Percentiles rank a stretch among this genome's conserved stretches.
phyloP scores from a whole-genome alignment of 2,888 invertebrate genomes.

The Euclidia mi region DNA sequence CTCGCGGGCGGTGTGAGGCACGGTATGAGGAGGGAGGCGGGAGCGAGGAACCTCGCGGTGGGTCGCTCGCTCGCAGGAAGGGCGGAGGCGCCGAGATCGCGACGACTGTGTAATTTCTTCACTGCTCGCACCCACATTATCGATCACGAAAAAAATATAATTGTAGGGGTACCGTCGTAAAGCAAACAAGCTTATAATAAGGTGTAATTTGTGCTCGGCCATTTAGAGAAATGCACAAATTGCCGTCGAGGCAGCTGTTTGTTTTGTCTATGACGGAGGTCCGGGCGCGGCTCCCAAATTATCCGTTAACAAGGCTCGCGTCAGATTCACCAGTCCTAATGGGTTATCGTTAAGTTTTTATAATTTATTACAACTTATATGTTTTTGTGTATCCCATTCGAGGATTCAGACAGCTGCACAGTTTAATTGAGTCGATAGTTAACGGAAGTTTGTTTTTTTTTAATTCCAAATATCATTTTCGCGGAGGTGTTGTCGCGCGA shows the following conservation, averaged over 20 bases:
- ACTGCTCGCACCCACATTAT: constrained; percentile 87
- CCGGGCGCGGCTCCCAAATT: constrained; percentile 82
- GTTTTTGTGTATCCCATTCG: constrained; percentile 80
- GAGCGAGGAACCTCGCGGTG: constrained; percentile 44
- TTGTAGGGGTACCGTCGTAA: constrained; percentile 89
- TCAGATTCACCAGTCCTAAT: constrained; percentile 90
- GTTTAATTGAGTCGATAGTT: constrained; percentile 74
- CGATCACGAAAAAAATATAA: constrained; percentile 88
- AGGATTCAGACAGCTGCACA: constrained; percentile 81
- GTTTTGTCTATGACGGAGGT: constrained; percentile 90
- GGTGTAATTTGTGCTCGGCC: constrained; percentile 89
- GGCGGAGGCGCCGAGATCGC: constrained; percentile 83
- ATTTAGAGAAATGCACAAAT: constrained; percentile 90
- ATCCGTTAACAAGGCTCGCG: constrained; percentile 89
- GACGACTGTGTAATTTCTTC: constrained; percentile 87
- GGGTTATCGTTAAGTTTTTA: constrained; percentile 89
- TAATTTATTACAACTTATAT: constrained; percentile 86
- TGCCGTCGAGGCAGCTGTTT: constrained; percentile 87
- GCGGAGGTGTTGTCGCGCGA: constrained; percentile 15
- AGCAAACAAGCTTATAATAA: constrained; percentile 91
- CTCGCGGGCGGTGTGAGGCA: constrained; percentile 20
- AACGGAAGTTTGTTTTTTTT: constrained; percentile 40
- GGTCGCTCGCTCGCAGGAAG: constrained; percentile 65
- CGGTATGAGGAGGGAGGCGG: constrained; percentile 15
- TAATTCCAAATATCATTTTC: constrained; percentile 25